These are phyloP conservation scores for Steinernema feltiae DNA, from an alignment of 1,140 invertebrate species.

Conservation along the genomic window DNA sequence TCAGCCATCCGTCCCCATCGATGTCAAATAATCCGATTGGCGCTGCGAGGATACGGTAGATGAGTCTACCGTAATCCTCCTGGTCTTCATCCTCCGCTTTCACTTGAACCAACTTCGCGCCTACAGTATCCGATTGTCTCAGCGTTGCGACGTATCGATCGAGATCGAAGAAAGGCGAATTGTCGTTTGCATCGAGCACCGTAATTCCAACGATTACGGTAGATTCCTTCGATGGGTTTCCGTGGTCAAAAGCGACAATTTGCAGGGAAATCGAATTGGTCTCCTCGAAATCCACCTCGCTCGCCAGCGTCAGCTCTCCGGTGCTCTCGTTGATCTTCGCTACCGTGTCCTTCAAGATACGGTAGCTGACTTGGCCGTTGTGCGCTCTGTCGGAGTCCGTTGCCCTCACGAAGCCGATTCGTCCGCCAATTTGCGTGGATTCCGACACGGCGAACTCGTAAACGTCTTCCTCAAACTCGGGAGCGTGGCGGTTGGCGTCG, in stretches of 20 bases:
- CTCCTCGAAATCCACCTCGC: slow-evolving; percentile 70
- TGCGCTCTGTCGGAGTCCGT: not conserved
- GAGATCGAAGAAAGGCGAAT: slow-evolving; percentile 61
- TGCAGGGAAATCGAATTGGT: slow-evolving; percentile 70
- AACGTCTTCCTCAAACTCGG: slow-evolving; percentile 66
- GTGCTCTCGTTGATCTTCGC: not conserved
- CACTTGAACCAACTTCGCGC: not conserved
- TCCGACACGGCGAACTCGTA: not conserved
- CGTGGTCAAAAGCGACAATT: slow-evolving; percentile 77
- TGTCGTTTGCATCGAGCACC: slow-evolving; percentile 86
- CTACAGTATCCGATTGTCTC: not conserved
- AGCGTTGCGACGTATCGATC: not conserved
- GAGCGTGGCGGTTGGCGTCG: slow-evolving; percentile 80
- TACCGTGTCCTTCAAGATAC: not conserved
- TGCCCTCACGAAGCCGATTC: not conserved
- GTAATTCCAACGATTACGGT: slow-evolving; percentile 65
- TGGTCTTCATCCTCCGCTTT: not conserved
- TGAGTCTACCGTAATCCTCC: not conserved
- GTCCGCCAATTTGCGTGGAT: not conserved
- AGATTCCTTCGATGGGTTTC: slow-evolving; percentile 73
- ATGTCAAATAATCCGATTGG: not conserved
- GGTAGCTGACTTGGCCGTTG: not conserved
- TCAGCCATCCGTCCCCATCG: not conserved
- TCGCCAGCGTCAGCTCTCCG: not conserved
- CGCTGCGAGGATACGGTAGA: not conserved